Conservation (phyloP, 2,797 vertebrate genomes). For the Graptemys geographica region DNA sequence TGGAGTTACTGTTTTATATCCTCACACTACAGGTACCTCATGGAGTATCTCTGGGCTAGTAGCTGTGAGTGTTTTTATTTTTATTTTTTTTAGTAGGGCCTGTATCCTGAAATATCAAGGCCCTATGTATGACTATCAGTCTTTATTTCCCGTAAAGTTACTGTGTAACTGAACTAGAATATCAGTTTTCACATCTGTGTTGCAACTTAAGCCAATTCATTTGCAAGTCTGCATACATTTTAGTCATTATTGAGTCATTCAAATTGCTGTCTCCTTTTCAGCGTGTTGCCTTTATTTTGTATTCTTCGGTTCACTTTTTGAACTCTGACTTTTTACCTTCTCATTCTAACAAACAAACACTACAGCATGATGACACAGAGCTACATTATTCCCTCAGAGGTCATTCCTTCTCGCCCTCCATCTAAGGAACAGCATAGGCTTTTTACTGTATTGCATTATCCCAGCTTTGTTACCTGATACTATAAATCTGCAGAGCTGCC, state of each 20-base stretch:
- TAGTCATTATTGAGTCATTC: not conserved
- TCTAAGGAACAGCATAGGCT: not conserved
- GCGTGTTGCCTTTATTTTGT: conserved; percentile 32
- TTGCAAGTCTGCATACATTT: conserved; percentile 6
- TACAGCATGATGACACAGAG: conserved; percentile 45
- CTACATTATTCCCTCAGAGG: conserved; percentile 38
- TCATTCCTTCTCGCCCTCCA: not conserved
- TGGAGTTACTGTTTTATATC: not conserved
- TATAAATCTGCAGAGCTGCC: not conserved
- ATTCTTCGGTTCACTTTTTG: not conserved
- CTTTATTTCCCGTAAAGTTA: not conserved
- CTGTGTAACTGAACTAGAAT: not conserved
- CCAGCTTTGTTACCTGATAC: conserved; percentile 34
- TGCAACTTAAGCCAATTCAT: conserved; percentile 3
- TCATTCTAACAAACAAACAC: conserved; percentile 9
- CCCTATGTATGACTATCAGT: not conserved
- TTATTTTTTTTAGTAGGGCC: not conserved
- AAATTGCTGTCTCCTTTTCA: not conserved
- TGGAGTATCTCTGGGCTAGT: not conserved
- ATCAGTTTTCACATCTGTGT: not conserved
- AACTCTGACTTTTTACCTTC: conserved; percentile 38
- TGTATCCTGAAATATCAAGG: not conserved
- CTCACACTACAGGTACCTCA: not conserved
- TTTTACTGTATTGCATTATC: conserved; percentile 29
- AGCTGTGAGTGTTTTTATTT: not conserved